Evolutionary conservation across 2,888 invertebrate genomes (phyloP), one percentile per base, ranked within the genome.

Genomic region (Mystacides longicornis): DNA sequence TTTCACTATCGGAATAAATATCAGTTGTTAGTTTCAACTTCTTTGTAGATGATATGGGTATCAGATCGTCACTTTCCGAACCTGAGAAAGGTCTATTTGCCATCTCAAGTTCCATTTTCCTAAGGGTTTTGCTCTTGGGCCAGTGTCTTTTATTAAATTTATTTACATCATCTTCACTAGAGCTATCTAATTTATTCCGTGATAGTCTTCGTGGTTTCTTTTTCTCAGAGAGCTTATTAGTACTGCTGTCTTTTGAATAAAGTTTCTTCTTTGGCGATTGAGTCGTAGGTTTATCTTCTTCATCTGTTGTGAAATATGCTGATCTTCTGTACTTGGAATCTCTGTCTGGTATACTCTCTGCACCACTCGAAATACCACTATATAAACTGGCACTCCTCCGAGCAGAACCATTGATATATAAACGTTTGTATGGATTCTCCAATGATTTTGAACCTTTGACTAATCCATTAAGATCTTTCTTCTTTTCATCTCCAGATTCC

Each of bases 1-100:
- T 80, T 64, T 88, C 87, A 63, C 87, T 88, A 64, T 92, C 90
- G 0, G 92, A 91, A 71, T 92, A 93, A 64, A 92, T 91, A 59
- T 87, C 85, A 19, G 83, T 76, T n/a, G 82, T 79, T 56, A 80
- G 79, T 67, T 81, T 81, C 60, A 75, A 72, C 62, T 78, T 80
- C 63, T 74, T 71, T 49, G 80, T 74, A 27, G 75, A 75, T 64
- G 77, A 77, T 22, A 86, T 79, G 23, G 86, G 81, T 72, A 87
- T 76, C 47, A 90, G 69, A 60, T 89, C 90, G 68, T 90, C 91
- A 67, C 89, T 91, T 62, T 91, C 91, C 53, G 85, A 83, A 49
- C 81, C 84, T 3, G 86, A 82, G 46, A 66, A 62, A 49, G 80
- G 79, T 56, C 80, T 81, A 54, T 81, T 82, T 23, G 73, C 77